Evolutionary conservation across 2,113 vertebrate species (phyloP).

Genomic region (Vidua macroura): DNA sequence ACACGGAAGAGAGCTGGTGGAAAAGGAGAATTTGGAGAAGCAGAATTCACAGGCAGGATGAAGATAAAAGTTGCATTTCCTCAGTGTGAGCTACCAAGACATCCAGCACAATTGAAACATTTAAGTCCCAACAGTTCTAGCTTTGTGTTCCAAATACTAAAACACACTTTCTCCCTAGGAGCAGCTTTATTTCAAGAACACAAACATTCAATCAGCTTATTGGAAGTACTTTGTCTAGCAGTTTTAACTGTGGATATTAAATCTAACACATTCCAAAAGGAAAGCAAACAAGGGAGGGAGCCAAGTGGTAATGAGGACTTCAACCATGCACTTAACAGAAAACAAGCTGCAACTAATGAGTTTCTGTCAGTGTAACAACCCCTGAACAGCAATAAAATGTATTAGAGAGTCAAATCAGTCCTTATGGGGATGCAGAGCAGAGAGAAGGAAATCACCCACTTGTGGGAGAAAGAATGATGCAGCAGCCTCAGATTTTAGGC

Average conservation of each 20-base stretch:
- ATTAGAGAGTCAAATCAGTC: slow-evolving; percentile 33
- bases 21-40: background rate
- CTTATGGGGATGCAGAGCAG: background rate
- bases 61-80: background rate
- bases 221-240: slow-evolving; percentile 20
- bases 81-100: background rate
- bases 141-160: background rate
- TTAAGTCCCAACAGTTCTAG: background rate
- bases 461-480: background rate
- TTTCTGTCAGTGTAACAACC: slow-evolving; percentile 42
- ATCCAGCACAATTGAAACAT: background rate
- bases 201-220: slow-evolving; percentile 9
- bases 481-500: background rate
- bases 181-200: slow-evolving; percentile 6
- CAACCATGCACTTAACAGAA: slow-evolving; percentile 32
- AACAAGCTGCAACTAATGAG: slow-evolving; percentile 56
- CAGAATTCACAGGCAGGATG: background rate
- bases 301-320: slow-evolving; percentile 44
- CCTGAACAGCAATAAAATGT: slow-evolving; percentile 21
- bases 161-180: background rate
- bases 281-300: slow-evolving; percentile 36
- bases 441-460: background rate
- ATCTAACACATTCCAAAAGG: slow-evolving; percentile 41
- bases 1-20: background rate
- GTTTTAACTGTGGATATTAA: slow-evolving; percentile 40